A percentile compares a stretch with the other conserved stretches of the same genome.
These are phyloP conservation scores for Eupithecia pulchellata DNA, from an alignment of 2,888 invertebrate genomes.

Conservation along the genomic window DNA sequence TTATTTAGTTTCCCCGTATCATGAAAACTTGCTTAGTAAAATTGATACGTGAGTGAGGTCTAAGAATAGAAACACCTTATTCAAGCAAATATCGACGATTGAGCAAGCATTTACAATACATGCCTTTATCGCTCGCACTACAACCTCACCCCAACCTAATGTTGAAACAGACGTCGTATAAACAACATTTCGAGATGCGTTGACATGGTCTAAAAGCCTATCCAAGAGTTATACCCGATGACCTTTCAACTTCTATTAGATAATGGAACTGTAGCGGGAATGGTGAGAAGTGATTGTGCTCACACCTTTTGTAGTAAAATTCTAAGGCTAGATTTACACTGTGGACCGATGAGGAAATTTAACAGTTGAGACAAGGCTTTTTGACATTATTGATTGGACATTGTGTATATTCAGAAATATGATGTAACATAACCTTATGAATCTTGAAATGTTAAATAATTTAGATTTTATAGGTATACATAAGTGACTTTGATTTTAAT, in stretches of 20 bases:
- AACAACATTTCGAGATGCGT: conserved; percentile 46
- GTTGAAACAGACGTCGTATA: conserved; percentile 45
- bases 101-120: not conserved
- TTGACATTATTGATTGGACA: not conserved
- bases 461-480: no score
- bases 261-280: conserved; percentile 26
- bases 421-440: not conserved
- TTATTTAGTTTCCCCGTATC: not conserved
- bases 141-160: conserved; percentile 32
- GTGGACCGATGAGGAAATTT: not conserved
- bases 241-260: conserved; percentile 42
- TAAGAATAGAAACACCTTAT: not conserved
- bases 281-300: conserved; percentile 21
- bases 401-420: not conserved
- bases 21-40: not conserved
- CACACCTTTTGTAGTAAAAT: conserved; percentile 12
- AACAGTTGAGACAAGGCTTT: not conserved
- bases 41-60: not conserved
- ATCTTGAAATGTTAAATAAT: not conserved
- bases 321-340: not conserved
- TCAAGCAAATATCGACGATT: not conserved
- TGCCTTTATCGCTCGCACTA: conserved; percentile 24
- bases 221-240: conserved; percentile 43
- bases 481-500: no score
- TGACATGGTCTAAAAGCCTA: conserved; percentile 47